Percentiles rank a stretch among this genome's conserved stretches.
Evolutionary conservation across 2,113 vertebrate species (phyloP).

Genomic region (Cyprinus carpio): DNA sequence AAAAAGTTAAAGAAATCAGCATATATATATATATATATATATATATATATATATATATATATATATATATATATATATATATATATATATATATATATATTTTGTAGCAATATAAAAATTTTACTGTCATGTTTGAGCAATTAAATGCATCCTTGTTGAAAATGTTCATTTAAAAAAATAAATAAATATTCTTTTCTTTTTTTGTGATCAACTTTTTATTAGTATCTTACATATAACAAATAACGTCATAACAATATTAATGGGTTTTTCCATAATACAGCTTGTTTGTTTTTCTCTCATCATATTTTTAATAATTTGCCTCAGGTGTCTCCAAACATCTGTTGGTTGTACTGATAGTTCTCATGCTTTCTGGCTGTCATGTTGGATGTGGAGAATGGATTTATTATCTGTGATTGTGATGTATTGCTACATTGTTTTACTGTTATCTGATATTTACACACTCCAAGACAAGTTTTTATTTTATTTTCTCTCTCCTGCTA

Average conservation of each 20-base stretch:
- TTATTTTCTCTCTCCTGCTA: neutral
- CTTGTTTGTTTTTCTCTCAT: neutral
- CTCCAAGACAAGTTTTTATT: neutral
- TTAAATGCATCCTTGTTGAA: neutral
- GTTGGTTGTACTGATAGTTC: neutral
- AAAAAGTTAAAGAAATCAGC: neutral
- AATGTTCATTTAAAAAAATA: neutral
- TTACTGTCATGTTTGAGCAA: too few species aligned
- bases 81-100: too few species aligned
- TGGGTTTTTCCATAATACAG: neutral
- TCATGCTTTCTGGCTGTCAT: constrained; percentile 9
- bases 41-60: too few species aligned
- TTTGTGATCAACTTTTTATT: too few species aligned
- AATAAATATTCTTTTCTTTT: too few species aligned
- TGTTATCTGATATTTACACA: neutral
- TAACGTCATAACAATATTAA: too few species aligned
- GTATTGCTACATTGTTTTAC: neutral
- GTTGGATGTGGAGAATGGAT: neutral
- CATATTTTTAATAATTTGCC: neutral
- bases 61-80: too few species aligned
- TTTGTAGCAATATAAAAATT: neutral
- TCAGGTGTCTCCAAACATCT: constrained; percentile 2
- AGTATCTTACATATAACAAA: too few species aligned
- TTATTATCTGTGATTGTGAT: constrained; percentile 8
- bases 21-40: too few species aligned